Evolutionary conservation across 1,140 invertebrate genomes (phyloP).

Genomic region (Spodoptera litura): DNA sequence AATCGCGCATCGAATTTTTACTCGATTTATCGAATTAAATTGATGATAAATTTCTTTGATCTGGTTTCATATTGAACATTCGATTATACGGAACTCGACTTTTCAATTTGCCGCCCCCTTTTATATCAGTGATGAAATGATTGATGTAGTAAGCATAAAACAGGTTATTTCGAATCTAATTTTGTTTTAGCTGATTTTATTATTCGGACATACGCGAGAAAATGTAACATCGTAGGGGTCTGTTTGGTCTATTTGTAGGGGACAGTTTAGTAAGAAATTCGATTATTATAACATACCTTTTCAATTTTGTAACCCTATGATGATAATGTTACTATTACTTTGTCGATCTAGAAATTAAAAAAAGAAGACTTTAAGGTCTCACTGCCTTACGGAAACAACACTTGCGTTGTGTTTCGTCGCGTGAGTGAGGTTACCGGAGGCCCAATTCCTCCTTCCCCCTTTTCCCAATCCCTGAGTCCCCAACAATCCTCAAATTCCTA

Average conservation of each 20-base stretch:
- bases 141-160: constrained; percentile 73
- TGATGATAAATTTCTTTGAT: constrained; percentile 78
- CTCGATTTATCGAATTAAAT: constrained; percentile 81
- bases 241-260: background rate
- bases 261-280: constrained; percentile 8
- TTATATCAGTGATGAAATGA: constrained; percentile 63
- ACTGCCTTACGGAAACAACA: too few species aligned
- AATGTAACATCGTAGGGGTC: background rate
- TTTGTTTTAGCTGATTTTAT: background rate
- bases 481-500: too few species aligned
- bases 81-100: constrained; percentile 81
- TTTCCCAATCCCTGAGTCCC: too few species aligned
- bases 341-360: too few species aligned
- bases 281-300: constrained; percentile 3
- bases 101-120: constrained; percentile 81
- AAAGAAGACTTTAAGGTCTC: too few species aligned
- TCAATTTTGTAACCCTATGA: background rate
- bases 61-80: constrained; percentile 76
- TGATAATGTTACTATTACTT: too few species aligned
- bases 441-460: too few species aligned
- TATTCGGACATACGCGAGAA: background rate
- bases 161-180: constrained; percentile 48
- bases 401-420: too few species aligned
- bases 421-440: too few species aligned
- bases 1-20: constrained; percentile 78